A percentile compares a stretch with the other conserved stretches of the same genome.
These are phyloP conservation scores for Condylura cristata DNA, from an alignment of 2,113 vertebrate species.

Conservation along the genomic window DNA sequence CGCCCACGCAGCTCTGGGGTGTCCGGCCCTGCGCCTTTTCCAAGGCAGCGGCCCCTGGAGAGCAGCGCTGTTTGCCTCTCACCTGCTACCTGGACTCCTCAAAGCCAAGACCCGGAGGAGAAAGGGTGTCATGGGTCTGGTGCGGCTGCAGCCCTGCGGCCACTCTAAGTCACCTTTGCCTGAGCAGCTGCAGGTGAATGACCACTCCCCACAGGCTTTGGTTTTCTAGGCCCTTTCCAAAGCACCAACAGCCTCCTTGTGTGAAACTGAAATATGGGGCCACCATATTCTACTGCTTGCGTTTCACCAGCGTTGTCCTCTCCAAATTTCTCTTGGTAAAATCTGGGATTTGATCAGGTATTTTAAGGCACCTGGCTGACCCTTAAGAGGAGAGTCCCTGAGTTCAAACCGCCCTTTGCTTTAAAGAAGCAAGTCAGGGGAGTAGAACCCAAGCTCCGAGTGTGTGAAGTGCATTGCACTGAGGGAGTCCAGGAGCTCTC, in stretches of 20 bases:
- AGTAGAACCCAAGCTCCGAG: neutral
- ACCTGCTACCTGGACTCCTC: conserved; percentile 26
- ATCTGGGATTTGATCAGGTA: neutral
- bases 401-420: neutral
- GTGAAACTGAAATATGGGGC: conserved; percentile 29
- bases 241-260: neutral
- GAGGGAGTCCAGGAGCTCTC: conserved; percentile 53
- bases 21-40: neutral
- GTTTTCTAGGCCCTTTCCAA: neutral
- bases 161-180: neutral
- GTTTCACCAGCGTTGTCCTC: neutral
- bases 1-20: neutral
- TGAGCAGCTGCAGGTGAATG: neutral
- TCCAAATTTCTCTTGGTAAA: neutral
- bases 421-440: neutral
- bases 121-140: no score
- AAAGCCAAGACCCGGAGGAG: conserved; percentile 49
- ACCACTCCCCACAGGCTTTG: neutral
- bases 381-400: neutral
- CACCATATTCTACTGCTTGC: conserved; percentile 11
- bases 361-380: neutral
- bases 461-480: conserved; percentile 35
- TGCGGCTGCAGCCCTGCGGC: neutral
- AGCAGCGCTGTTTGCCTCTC: conserved; percentile 8
- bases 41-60: neutral